Evolutionary conservation across 2,113 vertebrate genomes (phyloP).

Genomic region (Hemibagrus wyckioides): DNA sequence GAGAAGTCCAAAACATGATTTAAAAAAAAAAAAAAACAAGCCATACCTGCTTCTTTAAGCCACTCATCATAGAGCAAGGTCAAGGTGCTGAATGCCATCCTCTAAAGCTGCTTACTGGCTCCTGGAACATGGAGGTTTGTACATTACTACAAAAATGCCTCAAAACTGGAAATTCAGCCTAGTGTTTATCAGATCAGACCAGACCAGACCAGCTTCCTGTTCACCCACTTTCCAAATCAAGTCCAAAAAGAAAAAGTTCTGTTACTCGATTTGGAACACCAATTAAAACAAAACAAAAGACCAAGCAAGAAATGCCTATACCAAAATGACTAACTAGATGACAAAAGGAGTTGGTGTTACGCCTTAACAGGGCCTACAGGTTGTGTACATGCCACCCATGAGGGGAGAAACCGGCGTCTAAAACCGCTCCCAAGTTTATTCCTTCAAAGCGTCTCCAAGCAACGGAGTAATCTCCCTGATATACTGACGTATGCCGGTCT

Average conservation of each 20-base stretch:
- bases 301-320: neutral
- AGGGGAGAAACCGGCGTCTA: neutral
- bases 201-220: too few species aligned
- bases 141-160: neutral
- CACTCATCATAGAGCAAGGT: slow-evolving; percentile 80
- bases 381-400: too few species aligned
- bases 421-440: neutral
- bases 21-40: too few species aligned
- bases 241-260: neutral
- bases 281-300: neutral
- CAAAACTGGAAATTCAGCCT: neutral
- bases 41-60: slow-evolving; percentile 84
- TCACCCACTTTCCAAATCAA: neutral
- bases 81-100: slow-evolving; percentile 80
- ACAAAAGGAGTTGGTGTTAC: neutral
- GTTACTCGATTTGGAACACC: neutral
- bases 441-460: neutral
- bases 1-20: neutral
- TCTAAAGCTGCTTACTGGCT: slow-evolving; percentile 26
- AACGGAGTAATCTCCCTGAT: neutral
- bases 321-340: neutral
- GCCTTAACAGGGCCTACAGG: neutral
- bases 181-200: too few species aligned
- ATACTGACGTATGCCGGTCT: neutral
- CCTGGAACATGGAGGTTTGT: neutral